Percentiles rank a stretch among this genome's conserved stretches.
These are phyloP conservation scores for Cataglyphis hispanica DNA, from an alignment of 1,140 invertebrate species.

Conservation along the genomic window DNA sequence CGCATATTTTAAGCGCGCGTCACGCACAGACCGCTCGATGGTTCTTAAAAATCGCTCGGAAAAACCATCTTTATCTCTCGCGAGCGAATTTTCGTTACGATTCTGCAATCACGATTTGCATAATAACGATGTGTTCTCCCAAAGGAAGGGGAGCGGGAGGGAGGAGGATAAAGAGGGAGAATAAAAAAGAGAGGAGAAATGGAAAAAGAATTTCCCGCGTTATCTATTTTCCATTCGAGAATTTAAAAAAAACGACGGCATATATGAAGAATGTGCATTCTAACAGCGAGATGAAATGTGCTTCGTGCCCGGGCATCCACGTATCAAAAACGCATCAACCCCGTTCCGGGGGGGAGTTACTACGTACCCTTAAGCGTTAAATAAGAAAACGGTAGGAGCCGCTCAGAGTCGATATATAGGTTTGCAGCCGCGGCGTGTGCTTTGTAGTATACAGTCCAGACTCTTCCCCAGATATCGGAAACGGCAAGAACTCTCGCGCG, in stretches of 20 bases:
- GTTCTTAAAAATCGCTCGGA: constrained; percentile 29
- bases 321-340: constrained; percentile 44
- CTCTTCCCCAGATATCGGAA: constrained; percentile 17
- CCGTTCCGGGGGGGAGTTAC: neutral
- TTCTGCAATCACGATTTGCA: constrained; percentile 22
- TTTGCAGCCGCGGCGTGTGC: neutral
- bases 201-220: neutral
- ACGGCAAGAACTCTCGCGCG: constrained; percentile 17
- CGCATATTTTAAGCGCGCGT: constrained; percentile 53
- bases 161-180: too few species aligned
- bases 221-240: constrained; percentile 45
- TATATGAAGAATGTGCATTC: constrained; percentile 41
- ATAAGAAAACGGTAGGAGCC: constrained; percentile 29
- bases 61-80: neutral
- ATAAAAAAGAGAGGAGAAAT: neutral
- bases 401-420: neutral
- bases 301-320: constrained; percentile 3
- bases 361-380: constrained; percentile 36
- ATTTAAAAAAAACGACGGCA: constrained; percentile 19
- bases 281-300: constrained; percentile 1
- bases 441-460: constrained; percentile 1
- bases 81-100: constrained; percentile 23
- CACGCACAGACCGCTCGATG: constrained; percentile 4
- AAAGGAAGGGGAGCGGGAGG: neutral
- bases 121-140: constrained; percentile 1